Percentiles rank a stretch among this genome's conserved stretches.
Evolutionary conservation across 2,113 vertebrate species (phyloP).

Genomic region (Oxyruncus cristatus): DNA sequence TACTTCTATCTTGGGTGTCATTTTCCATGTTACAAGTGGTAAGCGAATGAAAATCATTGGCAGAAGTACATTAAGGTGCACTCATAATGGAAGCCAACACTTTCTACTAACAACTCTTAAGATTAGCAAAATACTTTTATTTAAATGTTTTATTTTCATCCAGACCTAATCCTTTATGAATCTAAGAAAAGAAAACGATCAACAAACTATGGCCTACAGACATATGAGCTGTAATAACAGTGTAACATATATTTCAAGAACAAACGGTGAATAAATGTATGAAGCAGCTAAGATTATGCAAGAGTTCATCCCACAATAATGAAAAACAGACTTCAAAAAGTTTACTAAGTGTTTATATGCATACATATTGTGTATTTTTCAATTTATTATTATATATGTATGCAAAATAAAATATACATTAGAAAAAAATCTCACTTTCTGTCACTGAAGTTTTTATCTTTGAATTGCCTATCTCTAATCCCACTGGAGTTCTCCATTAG

Average conservation of each 20-base stretch:
- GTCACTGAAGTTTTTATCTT: not conserved
- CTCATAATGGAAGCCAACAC: not conserved
- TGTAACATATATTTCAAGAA: not conserved
- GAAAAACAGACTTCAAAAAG: not conserved
- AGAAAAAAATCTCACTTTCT: not conserved
- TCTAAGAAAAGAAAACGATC: not conserved
- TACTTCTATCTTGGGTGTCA: not conserved
- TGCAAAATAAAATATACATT: not conserved
- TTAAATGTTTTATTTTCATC: not conserved
- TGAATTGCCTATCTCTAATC: not conserved
- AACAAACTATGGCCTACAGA: not conserved
- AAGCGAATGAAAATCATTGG: not conserved
- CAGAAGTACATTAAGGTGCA: not conserved
- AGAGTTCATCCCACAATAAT: not conserved
- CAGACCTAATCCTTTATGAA: not conserved
- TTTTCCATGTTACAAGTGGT: not conserved
- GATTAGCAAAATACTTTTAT: not conserved
- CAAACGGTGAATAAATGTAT: not conserved
- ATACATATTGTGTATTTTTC: fast-evolving
- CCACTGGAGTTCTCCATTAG: not conserved
- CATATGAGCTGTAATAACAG: not conserved
- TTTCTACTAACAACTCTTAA: not conserved
- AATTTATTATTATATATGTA: not conserved
- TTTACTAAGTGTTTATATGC: not conserved
- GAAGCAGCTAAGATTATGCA: not conserved